Conservation (phyloP, 1,140 invertebrate species). For the Orussus abietinus region DNA sequence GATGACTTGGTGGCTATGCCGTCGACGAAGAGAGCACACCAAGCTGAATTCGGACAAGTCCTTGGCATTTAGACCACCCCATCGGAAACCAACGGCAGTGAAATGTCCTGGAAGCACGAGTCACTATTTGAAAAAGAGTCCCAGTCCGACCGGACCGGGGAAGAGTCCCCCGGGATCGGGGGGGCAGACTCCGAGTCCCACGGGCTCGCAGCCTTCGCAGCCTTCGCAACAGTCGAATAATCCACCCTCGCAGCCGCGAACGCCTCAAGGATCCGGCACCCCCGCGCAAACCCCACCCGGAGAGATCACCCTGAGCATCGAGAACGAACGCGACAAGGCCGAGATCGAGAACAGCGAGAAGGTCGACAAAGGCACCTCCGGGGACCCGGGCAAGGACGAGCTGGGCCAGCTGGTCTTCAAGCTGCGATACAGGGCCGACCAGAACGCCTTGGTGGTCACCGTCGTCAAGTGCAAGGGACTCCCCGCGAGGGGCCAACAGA, state of each 20-base stretch:
- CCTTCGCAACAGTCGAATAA: slow-evolving; percentile 25
- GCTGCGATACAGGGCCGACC: slow-evolving; percentile 81
- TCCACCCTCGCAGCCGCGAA: slow-evolving; percentile 27
- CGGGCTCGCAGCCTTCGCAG: slow-evolving; percentile 29
- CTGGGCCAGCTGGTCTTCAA: slow-evolving; percentile 86
- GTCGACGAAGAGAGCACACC: slow-evolving; percentile 49
- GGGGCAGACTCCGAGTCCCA: slow-evolving; percentile 44
- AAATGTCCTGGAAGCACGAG: slow-evolving; percentile 63
- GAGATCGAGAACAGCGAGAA: slow-evolving; percentile 62
- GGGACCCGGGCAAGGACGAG: slow-evolving; percentile 54
- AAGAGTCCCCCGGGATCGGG: slow-evolving; percentile 55
- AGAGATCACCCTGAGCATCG: slow-evolving; percentile 41
- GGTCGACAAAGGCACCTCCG: slow-evolving; percentile 33
- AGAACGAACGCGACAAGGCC: slow-evolving; percentile 58
- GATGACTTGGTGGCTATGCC: slow-evolving; percentile 60
- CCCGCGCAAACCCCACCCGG: slow-evolving; percentile 38
- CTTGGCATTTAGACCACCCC: slow-evolving; percentile 57
- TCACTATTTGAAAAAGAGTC: slow-evolving; percentile 84
- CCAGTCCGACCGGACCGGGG: slow-evolving; percentile 71
- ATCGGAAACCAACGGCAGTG: slow-evolving; percentile 64
- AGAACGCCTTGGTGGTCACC: slow-evolving; percentile 85
- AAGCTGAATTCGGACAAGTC: slow-evolving; percentile 57
- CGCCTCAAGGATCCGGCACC: slow-evolving; percentile 30
- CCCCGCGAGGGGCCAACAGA: slow-evolving; percentile 71
- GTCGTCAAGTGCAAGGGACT: slow-evolving; percentile 83